phyloP scores from a whole-genome alignment of 2,113 vertebrate species.

The Neofelis nebulosa region DNA sequence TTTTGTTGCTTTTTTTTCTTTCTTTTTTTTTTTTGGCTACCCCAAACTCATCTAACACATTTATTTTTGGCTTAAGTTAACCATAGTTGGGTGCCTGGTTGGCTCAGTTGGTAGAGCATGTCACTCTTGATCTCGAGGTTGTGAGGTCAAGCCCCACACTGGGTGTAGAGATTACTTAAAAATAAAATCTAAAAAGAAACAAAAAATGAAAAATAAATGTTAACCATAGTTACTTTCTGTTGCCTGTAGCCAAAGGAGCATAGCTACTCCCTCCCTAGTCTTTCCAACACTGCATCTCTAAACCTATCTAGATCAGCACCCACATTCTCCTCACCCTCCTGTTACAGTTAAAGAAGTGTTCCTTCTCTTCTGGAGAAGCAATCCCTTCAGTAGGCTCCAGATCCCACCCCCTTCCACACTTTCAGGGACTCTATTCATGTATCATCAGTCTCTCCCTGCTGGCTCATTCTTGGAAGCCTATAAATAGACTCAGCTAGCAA shows the following conservation, averaged over 20 bases:
- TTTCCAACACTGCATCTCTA: not conserved
- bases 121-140: too few relatives aligned
- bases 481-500: not conserved
- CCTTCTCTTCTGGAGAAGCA: not conserved
- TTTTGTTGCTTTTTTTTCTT: not conserved
- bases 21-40: not conserved
- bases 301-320: not conserved
- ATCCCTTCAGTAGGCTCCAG: not conserved
- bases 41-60: not conserved
- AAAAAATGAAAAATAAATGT: not conserved
- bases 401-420: not conserved
- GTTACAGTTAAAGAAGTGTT: not conserved
- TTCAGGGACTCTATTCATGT: not conserved
- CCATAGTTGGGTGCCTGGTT: not conserved
- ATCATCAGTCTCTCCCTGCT: not conserved
- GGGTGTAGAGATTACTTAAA: too few relatives aligned
- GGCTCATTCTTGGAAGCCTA: not conserved
- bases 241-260: not conserved
- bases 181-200: too few relatives aligned
- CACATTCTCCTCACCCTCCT: not conserved
- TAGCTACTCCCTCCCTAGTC: not conserved
- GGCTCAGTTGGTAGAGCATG: too few relatives aligned
- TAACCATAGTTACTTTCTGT: not conserved
- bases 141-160: too few relatives aligned
- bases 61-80: slow-evolving; percentile 16